A percentile compares a stretch with the other conserved stretches of the same genome.
phyloP scores from a whole-genome alignment of 2,113 vertebrate species.

The Peromyscus californicus region DNA sequence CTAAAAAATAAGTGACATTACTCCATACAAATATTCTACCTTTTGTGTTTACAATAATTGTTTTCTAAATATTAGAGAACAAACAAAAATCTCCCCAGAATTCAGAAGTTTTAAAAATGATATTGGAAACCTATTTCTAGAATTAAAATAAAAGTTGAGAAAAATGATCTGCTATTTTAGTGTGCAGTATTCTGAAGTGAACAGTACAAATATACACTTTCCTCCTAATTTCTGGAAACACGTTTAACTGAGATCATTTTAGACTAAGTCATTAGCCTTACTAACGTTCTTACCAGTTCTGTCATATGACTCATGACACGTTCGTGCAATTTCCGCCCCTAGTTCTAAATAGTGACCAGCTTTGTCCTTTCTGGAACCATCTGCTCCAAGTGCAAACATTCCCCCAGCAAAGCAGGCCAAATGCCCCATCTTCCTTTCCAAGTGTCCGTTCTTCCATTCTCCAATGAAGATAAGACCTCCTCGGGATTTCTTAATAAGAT shows the following conservation, averaged over 20 bases:
- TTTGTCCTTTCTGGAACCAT: slow-evolving; percentile 96
- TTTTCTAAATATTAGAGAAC: slow-evolving; percentile 25
- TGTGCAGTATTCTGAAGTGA: slow-evolving; percentile 35
- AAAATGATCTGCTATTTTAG: slow-evolving; percentile 41
- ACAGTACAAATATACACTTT: slow-evolving; percentile 35
- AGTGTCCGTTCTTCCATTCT: slow-evolving; percentile 99
- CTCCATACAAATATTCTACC: background rate
- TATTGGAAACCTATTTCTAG: background rate
- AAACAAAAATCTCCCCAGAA: background rate
- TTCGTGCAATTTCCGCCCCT: slow-evolving; percentile 98
- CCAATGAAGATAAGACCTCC: slow-evolving; percentile 98
- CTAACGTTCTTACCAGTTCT: slow-evolving; percentile 92
- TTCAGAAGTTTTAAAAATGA: slow-evolving; percentile 26
- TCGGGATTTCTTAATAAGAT: slow-evolving; percentile 97
- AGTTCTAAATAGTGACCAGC: slow-evolving; percentile 98
- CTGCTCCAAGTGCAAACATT: slow-evolving; percentile 98
- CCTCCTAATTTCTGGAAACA: slow-evolving; percentile 19
- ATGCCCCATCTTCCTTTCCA: slow-evolving; percentile 99
- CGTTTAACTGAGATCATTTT: slow-evolving; percentile 52
- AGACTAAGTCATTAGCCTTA: slow-evolving; percentile 35
- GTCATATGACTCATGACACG: slow-evolving; percentile 98
- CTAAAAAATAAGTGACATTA: slow-evolving; percentile 35
- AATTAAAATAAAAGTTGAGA: slow-evolving; percentile 55
- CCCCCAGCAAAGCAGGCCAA: slow-evolving; percentile 98
- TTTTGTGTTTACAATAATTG: slow-evolving; percentile 33